Conservation (phyloP, 2,113 vertebrate genomes). For the Origma solitaria region DNA sequence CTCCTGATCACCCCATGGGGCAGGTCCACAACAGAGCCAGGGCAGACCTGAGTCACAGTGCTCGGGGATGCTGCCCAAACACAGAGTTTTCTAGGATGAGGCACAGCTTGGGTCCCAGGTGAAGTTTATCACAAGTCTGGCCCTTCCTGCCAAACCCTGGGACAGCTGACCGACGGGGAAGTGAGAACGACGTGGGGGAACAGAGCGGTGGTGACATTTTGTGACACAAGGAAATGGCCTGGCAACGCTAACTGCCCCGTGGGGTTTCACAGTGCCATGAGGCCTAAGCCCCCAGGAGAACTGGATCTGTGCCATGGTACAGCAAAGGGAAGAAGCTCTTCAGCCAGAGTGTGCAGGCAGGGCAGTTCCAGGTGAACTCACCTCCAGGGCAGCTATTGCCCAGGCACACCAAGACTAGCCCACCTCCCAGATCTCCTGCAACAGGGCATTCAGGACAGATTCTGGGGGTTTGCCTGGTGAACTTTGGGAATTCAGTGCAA, state of each 20-base stretch:
- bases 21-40: background rate
- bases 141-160: background rate
- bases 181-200: background rate
- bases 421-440: background rate
- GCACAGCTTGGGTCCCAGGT: background rate
- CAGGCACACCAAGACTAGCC: background rate
- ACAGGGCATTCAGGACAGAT: background rate
- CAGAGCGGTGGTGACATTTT: background rate
- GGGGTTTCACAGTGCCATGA: background rate
- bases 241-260: background rate
- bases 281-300: background rate
- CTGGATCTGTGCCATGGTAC: background rate
- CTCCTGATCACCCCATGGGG: background rate
- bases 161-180: background rate
- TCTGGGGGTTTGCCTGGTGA: background rate
- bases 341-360: background rate
- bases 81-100: background rate
- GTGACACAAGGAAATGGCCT: conserved; percentile 21
- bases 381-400: background rate
- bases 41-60: background rate
- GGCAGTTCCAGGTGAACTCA: background rate
- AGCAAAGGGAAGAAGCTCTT: background rate
- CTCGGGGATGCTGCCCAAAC: background rate
- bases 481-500: background rate
- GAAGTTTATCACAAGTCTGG: background rate